A percentile compares a stretch with the other conserved stretches of the same genome.
Evolutionary conservation across 2,797 vertebrate genomes (phyloP).

Genomic region (Ctenosaura bakeri): DNA sequence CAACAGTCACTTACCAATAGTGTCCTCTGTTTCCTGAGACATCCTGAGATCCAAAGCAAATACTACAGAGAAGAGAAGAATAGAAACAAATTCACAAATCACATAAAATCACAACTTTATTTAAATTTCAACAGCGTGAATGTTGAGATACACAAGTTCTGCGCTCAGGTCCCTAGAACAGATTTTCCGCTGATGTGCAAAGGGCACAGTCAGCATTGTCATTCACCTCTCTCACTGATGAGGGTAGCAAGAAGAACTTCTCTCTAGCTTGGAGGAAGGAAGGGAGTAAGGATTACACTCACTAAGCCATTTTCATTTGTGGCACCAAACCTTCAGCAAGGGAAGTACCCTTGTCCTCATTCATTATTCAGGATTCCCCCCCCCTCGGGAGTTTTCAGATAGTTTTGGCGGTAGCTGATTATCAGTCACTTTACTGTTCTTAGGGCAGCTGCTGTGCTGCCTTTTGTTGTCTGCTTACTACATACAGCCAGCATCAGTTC

Average conservation of each 20-base stretch:
- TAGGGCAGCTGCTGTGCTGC: not conserved
- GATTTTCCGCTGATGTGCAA: not conserved
- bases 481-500: not conserved
- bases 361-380: not conserved
- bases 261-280: not conserved
- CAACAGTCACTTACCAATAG: slow-evolving; percentile 43
- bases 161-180: not conserved
- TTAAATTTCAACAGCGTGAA: slow-evolving; percentile 22
- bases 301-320: not conserved
- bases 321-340: not conserved
- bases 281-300: not conserved
- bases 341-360: not conserved
- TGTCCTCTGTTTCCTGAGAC: slow-evolving; percentile 69
- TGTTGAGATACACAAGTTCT: not conserved
- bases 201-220: not conserved
- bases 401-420: not conserved
- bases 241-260: not conserved
- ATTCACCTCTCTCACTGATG: no score
- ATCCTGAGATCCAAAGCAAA: not conserved
- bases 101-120: slow-evolving; percentile 8
- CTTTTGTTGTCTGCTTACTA: not conserved
- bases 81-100: slow-evolving; percentile 11
- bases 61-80: slow-evolving; percentile 59
- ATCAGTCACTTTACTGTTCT: not conserved
- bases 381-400: not conserved